These are phyloP conservation scores for Strix uralensis DNA, from an alignment of 2,113 vertebrate species.

Conservation along the genomic window DNA sequence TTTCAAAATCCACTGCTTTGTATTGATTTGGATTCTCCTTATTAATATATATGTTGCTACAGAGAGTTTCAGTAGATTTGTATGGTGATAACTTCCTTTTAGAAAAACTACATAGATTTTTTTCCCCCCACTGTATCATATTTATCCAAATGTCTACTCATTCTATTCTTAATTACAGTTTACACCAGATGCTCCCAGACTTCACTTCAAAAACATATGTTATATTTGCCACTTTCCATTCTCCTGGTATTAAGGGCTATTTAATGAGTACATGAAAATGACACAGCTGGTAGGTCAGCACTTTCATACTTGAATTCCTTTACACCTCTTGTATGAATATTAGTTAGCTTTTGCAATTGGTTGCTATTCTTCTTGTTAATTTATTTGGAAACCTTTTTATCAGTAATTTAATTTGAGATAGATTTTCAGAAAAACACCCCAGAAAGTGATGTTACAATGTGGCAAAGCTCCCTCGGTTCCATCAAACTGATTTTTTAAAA, in stretches of 20 bases:
- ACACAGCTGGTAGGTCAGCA: not conserved
- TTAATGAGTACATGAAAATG: not conserved
- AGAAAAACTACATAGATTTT: not conserved
- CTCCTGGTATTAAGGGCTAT: not conserved
- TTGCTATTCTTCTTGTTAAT: not conserved
- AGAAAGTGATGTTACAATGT: not conserved
- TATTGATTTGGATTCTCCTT: not conserved
- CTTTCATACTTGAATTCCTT: not conserved
- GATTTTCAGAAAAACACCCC: not conserved
- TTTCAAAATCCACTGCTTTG: not conserved
- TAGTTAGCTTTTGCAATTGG: not conserved
- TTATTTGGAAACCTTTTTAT: not conserved
- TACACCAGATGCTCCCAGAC: not conserved
- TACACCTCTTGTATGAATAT: not conserved
- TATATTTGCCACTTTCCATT: not conserved
- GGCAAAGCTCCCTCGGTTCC: not conserved
- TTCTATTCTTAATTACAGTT: not conserved
- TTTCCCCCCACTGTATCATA: not conserved
- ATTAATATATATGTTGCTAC: not conserved
- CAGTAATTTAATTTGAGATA: not conserved
- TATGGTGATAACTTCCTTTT: not conserved
- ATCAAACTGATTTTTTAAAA: not conserved
- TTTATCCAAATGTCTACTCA: not conserved
- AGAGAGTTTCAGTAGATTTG: not conserved
- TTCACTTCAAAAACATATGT: not conserved